Evolutionary conservation across 2,888 invertebrate genomes (phyloP).

Genomic region (Euzetes globulus): DNA sequence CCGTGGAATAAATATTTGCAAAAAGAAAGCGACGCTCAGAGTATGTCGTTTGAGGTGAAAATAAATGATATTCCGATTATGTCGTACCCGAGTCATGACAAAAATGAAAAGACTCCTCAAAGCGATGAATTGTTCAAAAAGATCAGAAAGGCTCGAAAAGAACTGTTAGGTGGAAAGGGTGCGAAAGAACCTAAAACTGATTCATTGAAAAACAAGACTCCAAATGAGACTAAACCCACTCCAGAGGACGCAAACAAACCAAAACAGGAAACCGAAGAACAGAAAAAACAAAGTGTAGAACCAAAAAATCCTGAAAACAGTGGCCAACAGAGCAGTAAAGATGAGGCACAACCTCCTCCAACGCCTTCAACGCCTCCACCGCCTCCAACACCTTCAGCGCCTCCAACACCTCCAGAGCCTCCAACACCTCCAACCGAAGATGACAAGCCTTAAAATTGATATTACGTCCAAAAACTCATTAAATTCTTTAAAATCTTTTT

Average conservation of each 20-base stretch:
- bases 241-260: neutral
- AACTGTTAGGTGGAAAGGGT: neutral
- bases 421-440: too few species aligned
- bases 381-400: too few species aligned
- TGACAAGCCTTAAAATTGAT: too few species aligned
- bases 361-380: too few species aligned
- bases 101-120: slow-evolving; percentile 15
- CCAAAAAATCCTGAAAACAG: too few species aligned
- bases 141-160: neutral
- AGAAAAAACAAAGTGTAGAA: too few species aligned
- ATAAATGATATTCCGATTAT: slow-evolving; percentile 8
- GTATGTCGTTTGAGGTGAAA: neutral
- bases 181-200: neutral
- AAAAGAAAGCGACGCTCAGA: neutral
- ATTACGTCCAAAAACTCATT: too few species aligned
- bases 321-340: too few species aligned
- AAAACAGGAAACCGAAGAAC: neutral
- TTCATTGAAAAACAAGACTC: neutral
- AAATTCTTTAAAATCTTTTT: too few species aligned
- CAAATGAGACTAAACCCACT: neutral
- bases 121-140: slow-evolving; percentile 6
- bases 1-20: neutral
- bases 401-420: too few species aligned
- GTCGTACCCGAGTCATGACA: neutral
- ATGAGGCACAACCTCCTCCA: too few species aligned